Conservation (phyloP, 2,113 vertebrate species). For the Nothoprocta perdicaria region DNA sequence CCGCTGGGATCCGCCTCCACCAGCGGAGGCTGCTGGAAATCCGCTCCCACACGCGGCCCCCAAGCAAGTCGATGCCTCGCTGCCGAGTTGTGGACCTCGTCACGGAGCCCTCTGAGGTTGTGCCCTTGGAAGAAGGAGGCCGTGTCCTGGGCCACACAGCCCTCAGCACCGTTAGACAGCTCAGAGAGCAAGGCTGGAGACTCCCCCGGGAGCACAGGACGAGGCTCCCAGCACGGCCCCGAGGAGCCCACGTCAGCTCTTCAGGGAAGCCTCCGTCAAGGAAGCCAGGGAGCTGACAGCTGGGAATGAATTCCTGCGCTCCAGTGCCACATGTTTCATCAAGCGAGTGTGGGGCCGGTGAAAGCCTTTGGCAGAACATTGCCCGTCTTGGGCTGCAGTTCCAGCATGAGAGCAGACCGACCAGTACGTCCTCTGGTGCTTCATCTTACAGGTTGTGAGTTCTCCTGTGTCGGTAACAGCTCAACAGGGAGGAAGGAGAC, state of each 20-base stretch:
- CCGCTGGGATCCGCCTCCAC: accelerated
- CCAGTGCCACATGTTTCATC: background rate
- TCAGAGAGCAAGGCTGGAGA: background rate
- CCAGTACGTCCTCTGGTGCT: too few relatives aligned
- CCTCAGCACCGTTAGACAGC: background rate
- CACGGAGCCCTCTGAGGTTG: background rate
- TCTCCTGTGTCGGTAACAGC: too few relatives aligned
- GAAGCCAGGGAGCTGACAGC: background rate
- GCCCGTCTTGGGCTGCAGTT: too few relatives aligned
- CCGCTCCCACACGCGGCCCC: accelerated
- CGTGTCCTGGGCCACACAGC: accelerated
- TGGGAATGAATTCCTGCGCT: background rate
- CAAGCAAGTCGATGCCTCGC: accelerated
- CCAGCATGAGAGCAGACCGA: too few relatives aligned
- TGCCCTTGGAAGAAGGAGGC: background rate
- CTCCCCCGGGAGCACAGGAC: background rate
- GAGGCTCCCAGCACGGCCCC: background rate
- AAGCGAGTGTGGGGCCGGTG: accelerated
- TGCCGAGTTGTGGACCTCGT: background rate
- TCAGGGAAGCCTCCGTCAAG: background rate
- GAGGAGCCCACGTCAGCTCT: background rate
- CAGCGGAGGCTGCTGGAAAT: background rate
- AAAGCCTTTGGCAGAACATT: too few relatives aligned
- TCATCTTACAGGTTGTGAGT: too few relatives aligned
- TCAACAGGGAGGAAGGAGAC: too few relatives aligned